Evolutionary conservation across 1,140 invertebrate genomes (phyloP).

Genomic region (Vanessa tameamea): DNA sequence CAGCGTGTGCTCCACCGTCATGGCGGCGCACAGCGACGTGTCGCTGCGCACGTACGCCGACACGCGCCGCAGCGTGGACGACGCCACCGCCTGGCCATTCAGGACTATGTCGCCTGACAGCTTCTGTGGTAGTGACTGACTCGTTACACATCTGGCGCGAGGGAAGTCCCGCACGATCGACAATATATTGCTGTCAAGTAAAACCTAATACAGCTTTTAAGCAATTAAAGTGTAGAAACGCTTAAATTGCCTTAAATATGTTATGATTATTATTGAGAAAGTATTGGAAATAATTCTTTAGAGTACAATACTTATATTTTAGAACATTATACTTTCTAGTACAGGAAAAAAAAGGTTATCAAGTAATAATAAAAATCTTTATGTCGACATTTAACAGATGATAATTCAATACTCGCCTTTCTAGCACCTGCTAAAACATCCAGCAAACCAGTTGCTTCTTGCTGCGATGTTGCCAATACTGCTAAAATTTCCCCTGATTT

Average conservation of each 20-base stretch:
- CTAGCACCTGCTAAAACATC: slow-evolving; percentile 89
- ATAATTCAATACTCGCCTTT: slow-evolving; percentile 71
- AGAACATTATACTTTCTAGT: no score
- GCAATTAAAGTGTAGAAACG: no score
- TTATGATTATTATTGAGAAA: no score
- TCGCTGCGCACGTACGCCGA: slow-evolving; percentile 85
- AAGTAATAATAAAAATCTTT: not conserved
- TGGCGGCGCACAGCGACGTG: slow-evolving; percentile 82
- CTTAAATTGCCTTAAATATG: no score
- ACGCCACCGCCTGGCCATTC: slow-evolving; percentile 90
- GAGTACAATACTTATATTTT: no score
- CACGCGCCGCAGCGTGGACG: slow-evolving; percentile 84
- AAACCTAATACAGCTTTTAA: no score
- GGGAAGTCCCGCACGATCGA: no score
- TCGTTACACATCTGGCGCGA: not conserved
- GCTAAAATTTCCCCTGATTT: slow-evolving; percentile 94
- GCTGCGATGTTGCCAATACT: slow-evolving; percentile 91
- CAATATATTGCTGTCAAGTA: no score
- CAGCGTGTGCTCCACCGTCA: slow-evolving; percentile 91
- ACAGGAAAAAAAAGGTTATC: no score
- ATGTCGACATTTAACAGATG: not conserved
- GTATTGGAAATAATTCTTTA: no score
- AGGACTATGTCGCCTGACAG: slow-evolving; percentile 90
- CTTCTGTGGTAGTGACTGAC: slow-evolving; percentile 51
- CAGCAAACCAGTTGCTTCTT: slow-evolving; percentile 90